Conservation (phyloP, 2,888 invertebrate species). For the Agonopterix subpropinquella region DNA sequence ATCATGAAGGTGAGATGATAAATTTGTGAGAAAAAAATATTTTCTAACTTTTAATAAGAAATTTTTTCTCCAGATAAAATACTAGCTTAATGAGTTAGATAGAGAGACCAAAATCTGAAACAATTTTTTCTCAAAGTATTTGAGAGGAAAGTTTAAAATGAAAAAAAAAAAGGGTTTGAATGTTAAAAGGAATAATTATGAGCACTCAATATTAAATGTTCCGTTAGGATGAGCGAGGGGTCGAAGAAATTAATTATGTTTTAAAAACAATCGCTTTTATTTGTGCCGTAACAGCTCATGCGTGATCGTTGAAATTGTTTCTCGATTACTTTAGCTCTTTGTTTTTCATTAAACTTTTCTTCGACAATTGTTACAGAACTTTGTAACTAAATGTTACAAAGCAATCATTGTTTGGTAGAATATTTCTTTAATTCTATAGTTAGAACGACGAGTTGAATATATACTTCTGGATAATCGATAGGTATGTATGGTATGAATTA, state of each 20-base stretch:
- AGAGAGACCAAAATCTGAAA: slow-evolving; percentile 37
- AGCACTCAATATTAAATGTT: slow-evolving; percentile 75
- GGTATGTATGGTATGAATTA: no score
- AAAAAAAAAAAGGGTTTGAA: slow-evolving; percentile 64
- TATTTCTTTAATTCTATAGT: no score
- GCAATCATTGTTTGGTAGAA: no score
- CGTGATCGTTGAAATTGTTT: slow-evolving; percentile 71
- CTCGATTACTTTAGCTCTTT: slow-evolving; percentile 69
- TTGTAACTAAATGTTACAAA: no score
- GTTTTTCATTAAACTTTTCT: slow-evolving; percentile 67
- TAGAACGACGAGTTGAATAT: no score
- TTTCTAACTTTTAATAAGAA: no score
- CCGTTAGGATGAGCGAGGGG: slow-evolving; percentile 65
- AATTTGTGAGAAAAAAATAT: neutral
- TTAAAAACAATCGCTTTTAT: slow-evolving; percentile 73
- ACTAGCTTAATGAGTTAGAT: slow-evolving; percentile 12
- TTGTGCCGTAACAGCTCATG: slow-evolving; percentile 67
- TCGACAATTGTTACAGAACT: slow-evolving; percentile 13
- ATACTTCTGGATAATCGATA: no score
- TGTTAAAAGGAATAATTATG: slow-evolving; percentile 70
- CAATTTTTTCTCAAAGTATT: slow-evolving; percentile 40
- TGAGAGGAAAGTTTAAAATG: slow-evolving; percentile 51
- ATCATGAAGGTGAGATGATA: slow-evolving; percentile 24
- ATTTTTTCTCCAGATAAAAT: neutral
- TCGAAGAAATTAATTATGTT: slow-evolving; percentile 71